phyloP scores from a whole-genome alignment of 2,797 vertebrate genomes.

The Calcarius lapponicus region DNA sequence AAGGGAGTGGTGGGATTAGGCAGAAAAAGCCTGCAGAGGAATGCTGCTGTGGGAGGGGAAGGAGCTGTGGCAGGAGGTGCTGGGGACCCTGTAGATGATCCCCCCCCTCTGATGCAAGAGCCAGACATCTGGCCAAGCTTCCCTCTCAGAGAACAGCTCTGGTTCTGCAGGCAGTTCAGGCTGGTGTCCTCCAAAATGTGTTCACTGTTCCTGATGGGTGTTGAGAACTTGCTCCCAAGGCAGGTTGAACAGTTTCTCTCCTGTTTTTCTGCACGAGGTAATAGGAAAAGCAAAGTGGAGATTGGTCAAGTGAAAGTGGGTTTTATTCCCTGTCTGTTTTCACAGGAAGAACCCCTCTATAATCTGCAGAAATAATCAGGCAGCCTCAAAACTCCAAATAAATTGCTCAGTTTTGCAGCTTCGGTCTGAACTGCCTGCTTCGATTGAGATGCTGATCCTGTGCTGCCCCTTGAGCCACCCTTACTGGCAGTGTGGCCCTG shows the following conservation, averaged over 20 bases:
- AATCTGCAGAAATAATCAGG: background rate
- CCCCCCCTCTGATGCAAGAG: background rate
- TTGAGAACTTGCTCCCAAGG: background rate
- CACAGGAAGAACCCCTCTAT: background rate
- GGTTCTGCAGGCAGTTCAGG: background rate
- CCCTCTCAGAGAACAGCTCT: background rate
- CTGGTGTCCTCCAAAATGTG: background rate
- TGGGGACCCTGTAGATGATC: accelerated
- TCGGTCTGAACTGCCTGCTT: background rate
- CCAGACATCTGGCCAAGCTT: accelerated
- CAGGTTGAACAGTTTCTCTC: background rate
- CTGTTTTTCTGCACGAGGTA: background rate
- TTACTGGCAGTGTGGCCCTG: accelerated
- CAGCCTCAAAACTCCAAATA: background rate
- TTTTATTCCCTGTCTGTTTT: background rate
- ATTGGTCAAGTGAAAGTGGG: background rate
- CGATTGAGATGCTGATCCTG: accelerated
- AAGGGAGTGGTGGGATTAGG: constrained; percentile 36
- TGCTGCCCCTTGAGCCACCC: background rate
- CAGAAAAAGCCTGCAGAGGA: background rate
- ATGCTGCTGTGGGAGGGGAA: background rate
- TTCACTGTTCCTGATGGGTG: background rate
- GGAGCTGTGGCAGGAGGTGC: background rate
- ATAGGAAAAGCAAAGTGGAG: background rate
- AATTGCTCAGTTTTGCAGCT: background rate